These are phyloP conservation scores for Drosophila rufa DNA, from an alignment of 1,140 invertebrate genomes.

Conservation along the genomic window DNA sequence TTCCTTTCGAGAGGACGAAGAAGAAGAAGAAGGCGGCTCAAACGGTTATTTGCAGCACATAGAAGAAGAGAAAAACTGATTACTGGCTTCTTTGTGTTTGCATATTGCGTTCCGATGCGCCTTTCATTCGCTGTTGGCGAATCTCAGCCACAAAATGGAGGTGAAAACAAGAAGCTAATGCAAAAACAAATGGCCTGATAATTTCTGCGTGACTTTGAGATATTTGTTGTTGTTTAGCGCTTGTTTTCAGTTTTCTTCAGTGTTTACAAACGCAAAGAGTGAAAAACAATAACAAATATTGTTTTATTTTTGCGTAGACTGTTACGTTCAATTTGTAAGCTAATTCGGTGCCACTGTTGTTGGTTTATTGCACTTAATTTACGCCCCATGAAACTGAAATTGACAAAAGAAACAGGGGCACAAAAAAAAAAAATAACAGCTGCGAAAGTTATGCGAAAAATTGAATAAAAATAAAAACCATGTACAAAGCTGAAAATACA, in stretches of 20 bases:
- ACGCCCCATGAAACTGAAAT: constrained; percentile 66
- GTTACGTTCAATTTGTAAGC: constrained; percentile 40
- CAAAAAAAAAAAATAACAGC: neutral
- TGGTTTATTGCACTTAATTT: constrained; percentile 74
- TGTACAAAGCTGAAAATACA: constrained; percentile 13
- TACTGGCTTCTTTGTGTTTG: constrained; percentile 30
- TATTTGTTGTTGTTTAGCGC: constrained; percentile 28
- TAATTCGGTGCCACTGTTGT: constrained; percentile 9
- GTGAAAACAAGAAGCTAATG: constrained; percentile 31
- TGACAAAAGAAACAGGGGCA: constrained; percentile 22
- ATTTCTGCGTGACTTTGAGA: constrained; percentile 37
- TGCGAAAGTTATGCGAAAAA: constrained; percentile 12
- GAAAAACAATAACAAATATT: constrained; percentile 15
- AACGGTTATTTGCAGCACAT: constrained; percentile 3
- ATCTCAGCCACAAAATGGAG: constrained; percentile 6
- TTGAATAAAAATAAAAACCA: constrained; percentile 27
- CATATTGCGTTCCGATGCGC: constrained; percentile 25
- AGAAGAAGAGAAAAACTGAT: constrained; percentile 4
- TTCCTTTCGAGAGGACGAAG: constrained; percentile 1
- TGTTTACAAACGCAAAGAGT: constrained; percentile 4
- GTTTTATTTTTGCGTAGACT: constrained; percentile 20
- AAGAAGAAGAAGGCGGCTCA: neutral
- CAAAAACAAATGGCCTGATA: constrained; percentile 29
- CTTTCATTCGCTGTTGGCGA: constrained; percentile 8
- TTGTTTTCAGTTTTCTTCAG: constrained; percentile 16